Evolutionary conservation across 2,888 invertebrate genomes (phyloP), one percentile per base, ranked within the genome.

Genomic region (Formica aserva): DNA sequence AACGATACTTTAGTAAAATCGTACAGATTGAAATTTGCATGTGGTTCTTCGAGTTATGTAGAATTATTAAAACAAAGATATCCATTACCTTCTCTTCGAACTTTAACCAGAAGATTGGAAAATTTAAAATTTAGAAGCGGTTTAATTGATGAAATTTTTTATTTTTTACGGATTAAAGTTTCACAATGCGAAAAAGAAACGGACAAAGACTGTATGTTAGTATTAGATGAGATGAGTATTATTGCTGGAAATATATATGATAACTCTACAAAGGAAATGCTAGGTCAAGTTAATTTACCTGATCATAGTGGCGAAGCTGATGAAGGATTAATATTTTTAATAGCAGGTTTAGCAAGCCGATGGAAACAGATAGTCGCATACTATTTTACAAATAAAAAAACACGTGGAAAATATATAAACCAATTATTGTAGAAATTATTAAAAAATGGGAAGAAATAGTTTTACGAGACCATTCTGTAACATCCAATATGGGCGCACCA

Each of bases 61-160:
- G 35, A 65, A 35, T 15, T 65, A 11, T 32, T 65, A 29, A n/a
- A 22, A 22, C 22, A 22, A 32, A 35, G 4, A 35, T 4, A n/a
- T 18, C 65, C 35, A 32, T 26, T 65, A 11, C 65, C 35, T 18
- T 22, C 22, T 65, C 13, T 65, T 18, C 18, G 32, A n/a, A 65
- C 35, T 2, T 65, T 65, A 65, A n/a, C 8, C 8, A 8, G 65
- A 35, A 29, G n/a, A 35, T 6, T 65, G 1, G 29, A 65, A 65
- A 38, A 65, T 65, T 65, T 32, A 38, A 65, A 65, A 65, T 65
- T 65, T 65, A 32, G 4, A 38, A 65, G 65, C 29, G 35, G 35
- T 65, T 22, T 65, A n/a, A 22, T 26, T 22, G 22, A 65, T 38
- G 38, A 65, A 29, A 65, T 65, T n/a, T 65, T 35, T 65, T 13